phyloP scores from a whole-genome alignment of 1,140 invertebrate genomes.

The Gonioctena quinquepunctata region DNA sequence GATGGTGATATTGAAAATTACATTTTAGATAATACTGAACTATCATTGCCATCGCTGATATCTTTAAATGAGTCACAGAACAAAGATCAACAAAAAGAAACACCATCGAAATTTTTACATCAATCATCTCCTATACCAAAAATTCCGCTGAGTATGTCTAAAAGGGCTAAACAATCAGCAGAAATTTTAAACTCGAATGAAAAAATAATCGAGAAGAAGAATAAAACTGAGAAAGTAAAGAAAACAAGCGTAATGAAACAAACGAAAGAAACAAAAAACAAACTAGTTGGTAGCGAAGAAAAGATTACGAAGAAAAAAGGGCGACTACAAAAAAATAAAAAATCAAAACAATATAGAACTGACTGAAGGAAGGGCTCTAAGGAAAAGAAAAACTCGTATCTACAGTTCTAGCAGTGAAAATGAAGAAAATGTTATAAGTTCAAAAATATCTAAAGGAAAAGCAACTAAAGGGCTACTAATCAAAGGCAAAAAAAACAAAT shows the following conservation, averaged over 20 bases:
- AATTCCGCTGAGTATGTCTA: conserved; percentile 1
- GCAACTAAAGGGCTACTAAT: no score
- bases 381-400: no score
- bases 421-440: no score
- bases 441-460: no score
- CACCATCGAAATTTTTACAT: background rate
- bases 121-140: conserved; percentile 1
- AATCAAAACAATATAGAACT: no score
- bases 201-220: conserved; percentile 2
- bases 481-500: no score
- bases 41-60: background rate
- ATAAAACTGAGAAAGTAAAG: conserved; percentile 14
- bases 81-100: background rate
- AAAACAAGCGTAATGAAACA: background rate
- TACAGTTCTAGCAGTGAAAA: no score
- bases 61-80: background rate
- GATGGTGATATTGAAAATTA: background rate
- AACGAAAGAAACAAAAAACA: no score
- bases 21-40: background rate
- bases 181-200: background rate
- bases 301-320: background rate
- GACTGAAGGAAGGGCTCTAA: no score
- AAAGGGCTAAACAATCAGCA: conserved; percentile 4
- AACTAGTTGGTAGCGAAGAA: no score
- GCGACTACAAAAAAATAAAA: no score